Percentiles rank a stretch among this genome's conserved stretches.
These are phyloP conservation scores for Nemapogon koenigi DNA, from an alignment of 2,888 invertebrate genomes.

Conservation along the genomic window DNA sequence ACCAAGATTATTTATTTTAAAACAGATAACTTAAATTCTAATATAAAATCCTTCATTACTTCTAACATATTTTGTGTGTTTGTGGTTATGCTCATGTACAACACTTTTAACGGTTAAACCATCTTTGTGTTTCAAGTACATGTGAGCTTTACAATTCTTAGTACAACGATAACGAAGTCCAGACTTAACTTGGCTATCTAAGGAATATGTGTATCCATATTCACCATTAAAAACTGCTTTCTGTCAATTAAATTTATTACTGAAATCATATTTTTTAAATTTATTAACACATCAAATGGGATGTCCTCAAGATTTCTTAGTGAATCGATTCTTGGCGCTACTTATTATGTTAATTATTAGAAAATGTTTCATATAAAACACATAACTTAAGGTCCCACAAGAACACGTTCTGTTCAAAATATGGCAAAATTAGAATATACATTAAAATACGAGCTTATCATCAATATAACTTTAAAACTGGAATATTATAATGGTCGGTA, in stretches of 20 bases:
- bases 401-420: background rate
- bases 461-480: too few relatives aligned
- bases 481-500: too few relatives aligned
- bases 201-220: conserved; percentile 1
- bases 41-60: background rate
- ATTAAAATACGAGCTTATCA: too few relatives aligned
- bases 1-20: too few relatives aligned
- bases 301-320: too few relatives aligned
- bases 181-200: background rate
- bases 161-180: conserved; percentile 6
- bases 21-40: background rate
- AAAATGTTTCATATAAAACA: too few relatives aligned
- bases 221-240: conserved; percentile 1
- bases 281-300: too few relatives aligned
- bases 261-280: background rate
- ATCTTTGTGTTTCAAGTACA: conserved; percentile 5
- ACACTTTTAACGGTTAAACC: background rate
- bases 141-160: conserved; percentile 3
- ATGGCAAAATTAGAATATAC: too few relatives aligned
- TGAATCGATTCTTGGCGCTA: too few relatives aligned
- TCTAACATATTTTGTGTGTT: background rate
- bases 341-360: too few relatives aligned
- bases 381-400: too few relatives aligned
- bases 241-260: background rate
- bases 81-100: background rate